These are phyloP conservation scores for Amphiura filiformis DNA, from an alignment of 35 echinoderm and acorn worm genomes.

Conservation along the genomic window DNA sequence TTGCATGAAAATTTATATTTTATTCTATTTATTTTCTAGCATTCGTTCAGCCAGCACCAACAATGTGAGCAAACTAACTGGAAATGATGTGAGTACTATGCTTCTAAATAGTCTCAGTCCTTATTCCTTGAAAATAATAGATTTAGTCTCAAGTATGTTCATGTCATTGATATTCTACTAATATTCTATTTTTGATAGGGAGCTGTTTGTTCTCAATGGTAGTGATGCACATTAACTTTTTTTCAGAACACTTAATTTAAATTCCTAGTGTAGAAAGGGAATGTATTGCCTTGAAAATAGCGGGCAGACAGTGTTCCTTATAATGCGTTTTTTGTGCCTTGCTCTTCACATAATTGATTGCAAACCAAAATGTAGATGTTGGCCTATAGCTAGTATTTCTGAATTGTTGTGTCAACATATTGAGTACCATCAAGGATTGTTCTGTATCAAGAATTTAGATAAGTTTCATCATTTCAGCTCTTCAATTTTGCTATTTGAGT, in stretches of 20 bases:
- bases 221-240: neutral
- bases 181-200: neutral
- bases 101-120: neutral
- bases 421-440: too few species aligned
- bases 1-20: too few species aligned
- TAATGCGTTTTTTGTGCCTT: neutral
- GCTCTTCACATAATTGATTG: neutral
- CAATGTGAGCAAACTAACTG: conserved; percentile 96
- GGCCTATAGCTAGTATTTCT: neutral
- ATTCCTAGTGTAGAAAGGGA: neutral
- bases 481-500: too few species aligned
- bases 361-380: neutral
- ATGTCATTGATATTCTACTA: neutral
- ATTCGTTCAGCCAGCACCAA: conserved; percentile 92
- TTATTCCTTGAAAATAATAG: neutral
- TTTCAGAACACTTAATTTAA: neutral
- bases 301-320: neutral
- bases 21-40: too few species aligned
- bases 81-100: conserved; percentile 71
- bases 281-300: neutral
- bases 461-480: too few species aligned
- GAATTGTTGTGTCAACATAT: too few species aligned
- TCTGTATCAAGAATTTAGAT: too few species aligned
- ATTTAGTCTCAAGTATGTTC: neutral
- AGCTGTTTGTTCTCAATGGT: neutral